A percentile compares a stretch with the other conserved stretches of the same genome.
These are phyloP conservation scores for Cottoperca gobio DNA, from an alignment of 2,797 vertebrate species.

Conservation along the genomic window DNA sequence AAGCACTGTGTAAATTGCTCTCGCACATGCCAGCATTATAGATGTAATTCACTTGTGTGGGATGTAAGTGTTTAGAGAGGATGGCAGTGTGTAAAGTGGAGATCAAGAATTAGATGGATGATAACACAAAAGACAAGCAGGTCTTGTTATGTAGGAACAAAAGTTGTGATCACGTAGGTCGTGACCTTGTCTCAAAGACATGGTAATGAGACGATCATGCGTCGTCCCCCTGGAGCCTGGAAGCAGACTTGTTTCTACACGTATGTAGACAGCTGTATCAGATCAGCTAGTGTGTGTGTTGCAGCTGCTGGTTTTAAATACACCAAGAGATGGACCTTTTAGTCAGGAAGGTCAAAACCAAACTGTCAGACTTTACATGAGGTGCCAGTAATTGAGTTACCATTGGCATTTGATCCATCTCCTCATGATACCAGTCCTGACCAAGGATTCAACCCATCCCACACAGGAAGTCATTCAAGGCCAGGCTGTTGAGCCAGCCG, in stretches of 20 bases:
- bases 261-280: conserved; percentile 39
- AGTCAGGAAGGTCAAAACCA: conserved; percentile 39
- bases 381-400: conserved; percentile 1
- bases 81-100: not conserved
- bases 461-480: conserved; percentile 70
- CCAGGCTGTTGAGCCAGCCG: conserved; percentile 56
- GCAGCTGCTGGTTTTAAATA: conserved; percentile 9
- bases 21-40: not conserved
- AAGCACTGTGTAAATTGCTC: conserved; percentile 10
- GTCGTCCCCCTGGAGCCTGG: conserved; percentile 31
- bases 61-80: conserved; percentile 7
- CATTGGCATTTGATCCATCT: conserved; percentile 52
- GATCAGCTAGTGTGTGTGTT: not conserved
- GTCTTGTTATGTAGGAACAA: conserved; percentile 35
- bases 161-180: conserved; percentile 64
- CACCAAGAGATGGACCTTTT: not conserved
- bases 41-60: conserved; percentile 5
- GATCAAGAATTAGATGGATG: conserved; percentile 2
- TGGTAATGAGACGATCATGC: conserved; percentile 71
- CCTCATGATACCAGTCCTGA: conserved; percentile 48
- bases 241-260: conserved; percentile 30
- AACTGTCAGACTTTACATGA: conserved; percentile 20
- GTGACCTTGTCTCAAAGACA: conserved; percentile 63
- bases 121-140: conserved; percentile 1
- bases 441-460: conserved; percentile 67